These are phyloP conservation scores for Gallinago undulata DNA, from an alignment of 2,113 vertebrate genomes.

Conservation along the genomic window DNA sequence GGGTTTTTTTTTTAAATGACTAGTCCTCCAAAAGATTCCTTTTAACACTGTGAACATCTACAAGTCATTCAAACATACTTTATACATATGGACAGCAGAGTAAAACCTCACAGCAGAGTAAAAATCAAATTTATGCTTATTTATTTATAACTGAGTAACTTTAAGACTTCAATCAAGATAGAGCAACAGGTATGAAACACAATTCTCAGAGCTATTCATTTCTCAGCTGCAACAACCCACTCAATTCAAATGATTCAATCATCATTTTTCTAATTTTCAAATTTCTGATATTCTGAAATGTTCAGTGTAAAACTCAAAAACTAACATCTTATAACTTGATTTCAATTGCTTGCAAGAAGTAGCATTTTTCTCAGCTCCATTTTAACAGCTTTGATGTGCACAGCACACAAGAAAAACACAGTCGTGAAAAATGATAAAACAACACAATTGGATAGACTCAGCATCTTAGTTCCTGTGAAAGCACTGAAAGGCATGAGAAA, in stretches of 20 bases:
- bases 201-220: conserved; percentile 46
- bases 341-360: conserved; percentile 32
- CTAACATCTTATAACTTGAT: conserved; percentile 44
- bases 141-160: conserved; percentile 61
- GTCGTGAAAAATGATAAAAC: background rate
- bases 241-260: conserved; percentile 19
- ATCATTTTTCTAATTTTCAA: conserved; percentile 45
- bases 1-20: background rate
- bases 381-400: conserved; percentile 33
- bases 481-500: background rate
- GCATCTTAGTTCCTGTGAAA: conserved; percentile 19
- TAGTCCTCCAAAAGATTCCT: background rate
- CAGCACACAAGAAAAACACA: conserved; percentile 4
- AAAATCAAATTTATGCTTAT: conserved; percentile 29
- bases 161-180: conserved; percentile 47
- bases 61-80: background rate
- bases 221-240: conserved; percentile 38
- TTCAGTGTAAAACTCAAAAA: conserved; percentile 49
- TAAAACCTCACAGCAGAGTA: background rate
- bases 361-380: conserved; percentile 36
- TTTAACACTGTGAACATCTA: background rate
- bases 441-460: background rate
- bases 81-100: background rate
- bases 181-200: conserved; percentile 34
- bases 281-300: conserved; percentile 27